These are phyloP conservation scores for Andinoacara biseriatus DNA, from an alignment of 2,113 vertebrate genomes.

Conservation along the genomic window DNA sequence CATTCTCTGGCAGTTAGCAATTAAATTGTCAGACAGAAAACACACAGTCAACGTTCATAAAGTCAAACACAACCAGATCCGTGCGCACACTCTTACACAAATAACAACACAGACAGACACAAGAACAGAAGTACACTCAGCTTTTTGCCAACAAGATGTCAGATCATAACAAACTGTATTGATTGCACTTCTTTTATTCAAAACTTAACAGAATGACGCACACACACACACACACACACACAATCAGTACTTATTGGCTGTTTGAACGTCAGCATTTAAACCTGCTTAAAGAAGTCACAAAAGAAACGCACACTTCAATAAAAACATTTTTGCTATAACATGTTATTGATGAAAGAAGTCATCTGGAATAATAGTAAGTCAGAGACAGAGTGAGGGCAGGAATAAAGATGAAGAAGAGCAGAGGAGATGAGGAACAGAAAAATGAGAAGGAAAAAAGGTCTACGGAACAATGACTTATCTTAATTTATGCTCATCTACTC, in stretches of 20 bases:
- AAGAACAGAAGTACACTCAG: conserved; percentile 21
- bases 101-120: conserved; percentile 36
- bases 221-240: neutral
- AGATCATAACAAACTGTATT: conserved; percentile 50
- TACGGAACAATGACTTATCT: conserved; percentile 23
- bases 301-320: conserved; percentile 8
- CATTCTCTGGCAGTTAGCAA: conserved; percentile 59
- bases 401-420: neutral
- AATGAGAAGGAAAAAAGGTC: conserved; percentile 10
- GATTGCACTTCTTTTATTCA: conserved; percentile 54
- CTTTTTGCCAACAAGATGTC: conserved; percentile 36
- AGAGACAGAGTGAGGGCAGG: neutral
- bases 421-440: conserved; percentile 5
- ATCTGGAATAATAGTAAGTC: conserved; percentile 59
- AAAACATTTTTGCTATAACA: conserved; percentile 43
- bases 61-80: conserved; percentile 35
- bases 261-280: conserved; percentile 42
- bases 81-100: neutral
- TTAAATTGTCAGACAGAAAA: conserved; percentile 62
- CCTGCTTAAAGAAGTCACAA: conserved; percentile 31
- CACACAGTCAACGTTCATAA: conserved; percentile 50
- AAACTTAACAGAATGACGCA: conserved; percentile 50
- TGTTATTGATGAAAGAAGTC: conserved; percentile 62
- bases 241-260: conserved; percentile 36
- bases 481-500: conserved; percentile 19